A percentile compares a stretch with the other conserved stretches of the same genome.
Evolutionary conservation across 2,797 vertebrate species (phyloP).

Genomic region (Percopsis omiscomaycus): DNA sequence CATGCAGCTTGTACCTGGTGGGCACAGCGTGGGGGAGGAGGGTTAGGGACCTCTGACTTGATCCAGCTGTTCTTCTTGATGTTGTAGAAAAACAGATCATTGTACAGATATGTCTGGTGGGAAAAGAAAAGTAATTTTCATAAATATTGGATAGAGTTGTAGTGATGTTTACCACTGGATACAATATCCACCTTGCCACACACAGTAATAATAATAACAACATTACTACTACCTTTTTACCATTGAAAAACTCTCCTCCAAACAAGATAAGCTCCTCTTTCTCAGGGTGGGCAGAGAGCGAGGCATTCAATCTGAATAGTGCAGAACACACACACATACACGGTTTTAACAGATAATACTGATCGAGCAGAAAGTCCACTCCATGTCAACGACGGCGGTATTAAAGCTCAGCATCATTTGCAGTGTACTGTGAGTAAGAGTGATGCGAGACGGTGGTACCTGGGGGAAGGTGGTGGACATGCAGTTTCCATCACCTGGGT

Average conservation of each 20-base stretch:
- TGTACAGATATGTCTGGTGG: constrained; percentile 88
- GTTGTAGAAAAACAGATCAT: constrained; percentile 90
- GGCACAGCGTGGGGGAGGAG: constrained; percentile 88
- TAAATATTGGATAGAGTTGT: neutral
- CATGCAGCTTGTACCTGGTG: constrained; percentile 83
- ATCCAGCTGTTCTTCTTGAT: constrained; percentile 91
- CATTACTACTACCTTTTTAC: constrained; percentile 84
- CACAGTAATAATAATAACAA: neutral
- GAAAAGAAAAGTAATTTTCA: neutral
- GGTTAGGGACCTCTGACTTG: constrained; percentile 87
- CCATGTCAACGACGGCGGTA: no score
- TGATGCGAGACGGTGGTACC: constrained; percentile 61
- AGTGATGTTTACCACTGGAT: neutral
- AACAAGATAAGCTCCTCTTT: constrained; percentile 95
- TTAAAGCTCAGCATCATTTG: no score
- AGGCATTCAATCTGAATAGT: constrained; percentile 83
- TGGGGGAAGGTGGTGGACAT: constrained; percentile 85
- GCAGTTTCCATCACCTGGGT: constrained; percentile 84
- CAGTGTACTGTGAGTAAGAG: neutral
- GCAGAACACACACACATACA: neutral
- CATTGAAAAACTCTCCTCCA: constrained; percentile 97
- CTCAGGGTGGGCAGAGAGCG: constrained; percentile 87
- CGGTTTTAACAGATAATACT: no score
- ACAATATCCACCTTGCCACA: neutral
- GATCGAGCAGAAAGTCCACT: no score